Conservation (phyloP, 2,797 vertebrate species). For the Danio albolineatus region DNA sequence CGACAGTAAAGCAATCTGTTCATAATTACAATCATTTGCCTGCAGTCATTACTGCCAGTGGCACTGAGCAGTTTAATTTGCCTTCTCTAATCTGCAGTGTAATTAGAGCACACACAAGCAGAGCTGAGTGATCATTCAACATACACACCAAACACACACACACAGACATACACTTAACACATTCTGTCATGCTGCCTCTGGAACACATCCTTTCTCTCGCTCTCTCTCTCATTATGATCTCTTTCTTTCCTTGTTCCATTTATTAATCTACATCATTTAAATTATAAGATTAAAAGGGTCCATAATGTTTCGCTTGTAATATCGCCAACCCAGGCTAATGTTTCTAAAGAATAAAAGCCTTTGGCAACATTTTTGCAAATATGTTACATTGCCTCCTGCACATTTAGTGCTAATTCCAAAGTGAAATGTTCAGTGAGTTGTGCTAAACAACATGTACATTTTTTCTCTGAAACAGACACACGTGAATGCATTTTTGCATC, state of each 20-base stretch:
- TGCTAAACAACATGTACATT: no score
- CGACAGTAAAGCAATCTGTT: conserved; percentile 88
- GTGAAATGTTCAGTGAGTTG: no score
- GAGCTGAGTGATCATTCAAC: conserved; percentile 79
- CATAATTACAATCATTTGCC: conserved; percentile 91
- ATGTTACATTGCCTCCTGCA: no score
- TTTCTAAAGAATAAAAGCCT: no score
- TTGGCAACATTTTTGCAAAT: no score
- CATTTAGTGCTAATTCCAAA: background rate
- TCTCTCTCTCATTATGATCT: conserved; percentile 23
- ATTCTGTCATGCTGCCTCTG: conserved; percentile 72
- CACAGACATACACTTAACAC: conserved; percentile 79
- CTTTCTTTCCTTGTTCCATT: conserved; percentile 13
- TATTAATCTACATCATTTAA: conserved; percentile 10
- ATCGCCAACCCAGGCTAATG: background rate
- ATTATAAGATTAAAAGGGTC: conserved; percentile 8
- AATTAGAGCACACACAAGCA: conserved; percentile 87
- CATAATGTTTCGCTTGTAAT: background rate
- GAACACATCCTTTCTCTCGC: conserved; percentile 61
- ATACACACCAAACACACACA: conserved; percentile 80
- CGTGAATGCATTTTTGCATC: no score
- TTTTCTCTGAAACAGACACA: no score
- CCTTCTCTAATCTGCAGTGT: conserved; percentile 86
- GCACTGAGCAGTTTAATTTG: conserved; percentile 86
- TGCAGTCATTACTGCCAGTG: conserved; percentile 88